phyloP scores from a whole-genome alignment of 2,113 vertebrate species.

The Cebidichthys violaceus region DNA sequence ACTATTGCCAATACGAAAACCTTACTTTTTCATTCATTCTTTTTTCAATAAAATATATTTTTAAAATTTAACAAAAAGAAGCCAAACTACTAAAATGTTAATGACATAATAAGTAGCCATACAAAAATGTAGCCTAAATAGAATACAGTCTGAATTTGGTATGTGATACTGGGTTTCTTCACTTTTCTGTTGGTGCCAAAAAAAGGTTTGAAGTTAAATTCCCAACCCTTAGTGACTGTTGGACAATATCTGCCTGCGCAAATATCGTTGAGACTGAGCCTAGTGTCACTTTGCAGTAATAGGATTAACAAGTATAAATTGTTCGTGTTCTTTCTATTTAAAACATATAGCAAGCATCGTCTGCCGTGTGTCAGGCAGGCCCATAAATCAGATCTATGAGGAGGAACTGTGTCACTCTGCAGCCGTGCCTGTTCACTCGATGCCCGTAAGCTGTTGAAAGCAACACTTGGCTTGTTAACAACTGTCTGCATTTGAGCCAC shows the following conservation, averaged over 20 bases:
- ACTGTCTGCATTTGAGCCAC: constrained; percentile 16
- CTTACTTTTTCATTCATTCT: background rate
- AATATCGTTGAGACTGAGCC: background rate
- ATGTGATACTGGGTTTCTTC: background rate
- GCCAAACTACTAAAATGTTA: background rate
- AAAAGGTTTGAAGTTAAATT: background rate
- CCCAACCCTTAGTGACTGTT: background rate
- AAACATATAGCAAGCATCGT: background rate
- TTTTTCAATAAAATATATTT: background rate
- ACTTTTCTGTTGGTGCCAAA: background rate
- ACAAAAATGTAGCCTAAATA: background rate
- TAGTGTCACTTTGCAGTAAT: background rate
- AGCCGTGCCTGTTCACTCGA: constrained; percentile 17
- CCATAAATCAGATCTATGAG: constrained; percentile 9
- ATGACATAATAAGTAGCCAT: background rate
- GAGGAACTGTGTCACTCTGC: constrained; percentile 8
- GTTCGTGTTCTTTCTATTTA: background rate
- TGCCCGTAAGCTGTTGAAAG: constrained; percentile 13
- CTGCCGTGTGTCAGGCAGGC: background rate
- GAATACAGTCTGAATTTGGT: background rate
- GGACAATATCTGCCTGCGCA: background rate
- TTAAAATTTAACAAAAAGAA: background rate
- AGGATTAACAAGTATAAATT: background rate
- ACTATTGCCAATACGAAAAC: background rate
- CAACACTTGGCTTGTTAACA: constrained; percentile 15